Conservation (phyloP, 2,888 invertebrate species). For the Eurytoma californica region DNA sequence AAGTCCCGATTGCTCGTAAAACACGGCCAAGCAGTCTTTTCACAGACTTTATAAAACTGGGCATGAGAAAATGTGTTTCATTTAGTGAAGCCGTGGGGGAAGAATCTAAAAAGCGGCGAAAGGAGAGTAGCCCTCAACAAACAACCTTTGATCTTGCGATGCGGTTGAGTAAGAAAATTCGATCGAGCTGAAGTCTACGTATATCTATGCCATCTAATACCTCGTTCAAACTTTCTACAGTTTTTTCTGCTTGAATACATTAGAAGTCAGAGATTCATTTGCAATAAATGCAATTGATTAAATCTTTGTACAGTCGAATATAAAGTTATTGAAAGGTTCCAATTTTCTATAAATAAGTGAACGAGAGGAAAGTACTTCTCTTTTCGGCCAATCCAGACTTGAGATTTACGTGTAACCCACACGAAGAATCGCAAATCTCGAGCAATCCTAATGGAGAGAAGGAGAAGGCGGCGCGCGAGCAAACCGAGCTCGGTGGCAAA, state of each 20-base stretch:
- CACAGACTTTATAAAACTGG: slow-evolving; percentile 6
- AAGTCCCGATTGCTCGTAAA: slow-evolving; percentile 11
- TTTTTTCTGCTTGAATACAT: not conserved
- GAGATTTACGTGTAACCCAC: not conserved
- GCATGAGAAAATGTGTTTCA: slow-evolving; percentile 1
- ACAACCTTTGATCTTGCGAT: slow-evolving; percentile 21
- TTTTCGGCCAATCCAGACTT: not conserved
- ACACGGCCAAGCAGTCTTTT: not conserved
- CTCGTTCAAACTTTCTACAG: too few relatives aligned
- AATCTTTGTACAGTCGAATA: too few relatives aligned
- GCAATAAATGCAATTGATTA: not conserved
- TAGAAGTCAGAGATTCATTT: not conserved
- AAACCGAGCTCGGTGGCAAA: slow-evolving; percentile 36
- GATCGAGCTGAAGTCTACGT: not conserved
- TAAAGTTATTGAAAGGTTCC: too few relatives aligned
- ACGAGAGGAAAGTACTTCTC: not conserved
- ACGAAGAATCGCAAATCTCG: not conserved
- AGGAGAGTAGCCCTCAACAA: not conserved
- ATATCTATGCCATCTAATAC: not conserved
- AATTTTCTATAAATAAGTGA: too few relatives aligned
- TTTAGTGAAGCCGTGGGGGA: slow-evolving; percentile 16
- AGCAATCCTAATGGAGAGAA: slow-evolving; percentile 4
- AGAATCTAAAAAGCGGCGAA: not conserved
- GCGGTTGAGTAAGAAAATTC: not conserved
- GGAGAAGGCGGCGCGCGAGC: not conserved